Evolutionary conservation across 2,888 invertebrate genomes (phyloP).

Genomic region (Morpho deidamia): DNA sequence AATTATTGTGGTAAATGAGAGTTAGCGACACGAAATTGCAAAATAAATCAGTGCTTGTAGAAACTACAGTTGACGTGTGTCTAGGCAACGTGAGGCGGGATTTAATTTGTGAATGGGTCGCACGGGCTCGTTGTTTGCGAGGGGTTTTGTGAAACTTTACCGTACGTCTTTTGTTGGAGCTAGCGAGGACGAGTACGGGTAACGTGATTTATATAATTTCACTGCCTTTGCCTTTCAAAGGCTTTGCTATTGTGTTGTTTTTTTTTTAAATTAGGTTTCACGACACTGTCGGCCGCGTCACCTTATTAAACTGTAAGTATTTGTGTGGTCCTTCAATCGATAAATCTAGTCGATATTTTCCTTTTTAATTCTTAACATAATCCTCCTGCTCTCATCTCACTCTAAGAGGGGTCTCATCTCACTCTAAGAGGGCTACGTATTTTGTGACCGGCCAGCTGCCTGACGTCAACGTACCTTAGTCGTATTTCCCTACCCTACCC

Average conservation of each 20-base stretch:
- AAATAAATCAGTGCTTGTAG: neutral
- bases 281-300: neutral
- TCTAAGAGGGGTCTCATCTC: too few relatives aligned
- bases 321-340: neutral
- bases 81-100: conserved; percentile 12
- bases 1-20: too few relatives aligned
- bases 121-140: conserved; percentile 53
- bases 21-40: neutral
- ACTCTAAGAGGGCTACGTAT: too few relatives aligned
- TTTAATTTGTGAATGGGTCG: conserved; percentile 32
- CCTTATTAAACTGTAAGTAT: too few relatives aligned
- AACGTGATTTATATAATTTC: conserved; percentile 20
- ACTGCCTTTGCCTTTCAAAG: conserved; percentile 11
- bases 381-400: too few relatives aligned
- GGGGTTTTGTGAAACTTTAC: conserved; percentile 20
- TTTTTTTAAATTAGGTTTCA: neutral
- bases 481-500: too few relatives aligned
- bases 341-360: neutral
- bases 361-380: neutral
- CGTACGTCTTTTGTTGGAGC: conserved; percentile 19
- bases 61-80: conserved; percentile 12
- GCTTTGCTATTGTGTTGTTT: neutral
- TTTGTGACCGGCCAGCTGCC: too few relatives aligned
- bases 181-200: conserved; percentile 9
- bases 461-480: too few relatives aligned